These are phyloP conservation scores for Sapayoa aenigma DNA, from an alignment of 2,113 vertebrate species.

Conservation along the genomic window DNA sequence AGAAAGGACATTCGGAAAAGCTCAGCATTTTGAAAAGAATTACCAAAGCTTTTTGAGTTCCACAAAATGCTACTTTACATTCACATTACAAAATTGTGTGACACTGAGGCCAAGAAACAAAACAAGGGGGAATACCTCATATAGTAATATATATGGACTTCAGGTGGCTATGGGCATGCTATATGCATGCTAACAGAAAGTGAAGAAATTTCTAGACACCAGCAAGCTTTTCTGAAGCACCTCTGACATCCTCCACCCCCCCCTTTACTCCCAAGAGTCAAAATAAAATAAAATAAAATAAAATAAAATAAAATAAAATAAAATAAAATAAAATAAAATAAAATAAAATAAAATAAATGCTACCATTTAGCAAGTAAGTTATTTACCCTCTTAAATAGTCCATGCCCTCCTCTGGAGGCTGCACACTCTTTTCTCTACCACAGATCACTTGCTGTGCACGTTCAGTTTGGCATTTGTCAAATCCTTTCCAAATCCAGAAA, in stretches of 20 bases:
- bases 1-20: background rate
- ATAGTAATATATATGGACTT: background rate
- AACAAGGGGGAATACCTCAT: background rate
- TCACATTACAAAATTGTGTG: background rate
- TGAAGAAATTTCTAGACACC: background rate
- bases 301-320: no score
- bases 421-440: background rate
- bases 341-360: background rate
- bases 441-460: background rate
- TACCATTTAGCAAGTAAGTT: background rate
- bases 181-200: background rate
- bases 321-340: no score
- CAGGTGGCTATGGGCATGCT: background rate
- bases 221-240: background rate
- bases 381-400: background rate
- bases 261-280: background rate
- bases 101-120: background rate
- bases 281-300: background rate
- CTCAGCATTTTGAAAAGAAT: background rate
- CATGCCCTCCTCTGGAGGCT: background rate
- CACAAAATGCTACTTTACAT: background rate
- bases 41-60: background rate
- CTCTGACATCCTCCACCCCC: background rate
- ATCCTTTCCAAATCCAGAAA: constrained; percentile 37
- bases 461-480: constrained; percentile 14